These are phyloP conservation scores for Drosophila saltans DNA, from an alignment of 1,140 invertebrate genomes.

Conservation along the genomic window DNA sequence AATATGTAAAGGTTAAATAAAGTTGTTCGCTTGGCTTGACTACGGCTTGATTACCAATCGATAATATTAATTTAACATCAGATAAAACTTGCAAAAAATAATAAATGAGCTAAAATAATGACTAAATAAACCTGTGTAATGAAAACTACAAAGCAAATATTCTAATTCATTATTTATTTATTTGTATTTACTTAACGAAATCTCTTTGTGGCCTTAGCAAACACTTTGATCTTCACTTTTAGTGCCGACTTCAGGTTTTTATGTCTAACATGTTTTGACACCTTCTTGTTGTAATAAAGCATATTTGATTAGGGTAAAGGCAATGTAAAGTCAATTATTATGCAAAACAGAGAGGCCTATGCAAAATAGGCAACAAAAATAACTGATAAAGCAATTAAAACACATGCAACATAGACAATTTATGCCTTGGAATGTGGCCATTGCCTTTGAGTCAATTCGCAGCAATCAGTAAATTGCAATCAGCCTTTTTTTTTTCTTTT, in stretches of 20 bases:
- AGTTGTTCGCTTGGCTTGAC: conserved; percentile 33
- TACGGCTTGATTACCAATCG: conserved; percentile 3
- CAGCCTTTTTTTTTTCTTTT: not conserved
- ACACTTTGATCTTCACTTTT: conserved; percentile 21
- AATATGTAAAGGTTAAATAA: conserved; percentile 43
- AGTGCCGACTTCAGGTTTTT: conserved; percentile 44
- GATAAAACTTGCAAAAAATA: not conserved
- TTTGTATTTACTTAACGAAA: not conserved
- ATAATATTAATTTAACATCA: conserved; percentile 1
- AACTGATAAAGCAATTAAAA: conserved; percentile 77
- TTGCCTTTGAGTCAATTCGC: conserved; percentile 34
- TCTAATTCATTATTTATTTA: not conserved
- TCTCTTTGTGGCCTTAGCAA: not conserved
- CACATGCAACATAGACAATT: conserved; percentile 71
- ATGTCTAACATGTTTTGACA: conserved; percentile 65
- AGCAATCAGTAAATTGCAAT: conserved; percentile 32
- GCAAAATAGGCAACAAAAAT: conserved; percentile 53
- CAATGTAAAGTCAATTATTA: conserved; percentile 54
- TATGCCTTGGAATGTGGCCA: conserved; percentile 72
- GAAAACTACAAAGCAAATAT: not conserved
- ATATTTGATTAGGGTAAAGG: conserved; percentile 42
- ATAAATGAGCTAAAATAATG: not conserved
- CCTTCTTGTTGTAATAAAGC: conserved; percentile 40
- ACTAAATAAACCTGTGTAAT: no score
- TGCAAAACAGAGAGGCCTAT: conserved; percentile 66